A percentile compares a stretch with the other conserved stretches of the same genome.
Conservation (phyloP, 2,797 vertebrate species). For the Arctocebus calabarensis region DNA sequence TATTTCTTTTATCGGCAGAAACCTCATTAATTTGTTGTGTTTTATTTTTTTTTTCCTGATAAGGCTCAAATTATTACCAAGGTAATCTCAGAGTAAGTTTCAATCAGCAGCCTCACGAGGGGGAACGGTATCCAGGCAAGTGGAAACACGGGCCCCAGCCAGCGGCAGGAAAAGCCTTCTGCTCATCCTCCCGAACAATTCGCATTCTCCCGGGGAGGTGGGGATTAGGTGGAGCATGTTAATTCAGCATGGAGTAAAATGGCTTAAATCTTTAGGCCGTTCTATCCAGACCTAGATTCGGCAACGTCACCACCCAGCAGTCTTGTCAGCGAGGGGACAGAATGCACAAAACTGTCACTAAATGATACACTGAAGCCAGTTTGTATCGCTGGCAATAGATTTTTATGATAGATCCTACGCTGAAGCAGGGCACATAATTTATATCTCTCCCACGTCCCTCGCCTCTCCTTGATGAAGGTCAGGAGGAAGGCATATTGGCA, state of each 20-base stretch:
- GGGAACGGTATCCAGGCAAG: conserved; percentile 75
- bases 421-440: conserved; percentile 77
- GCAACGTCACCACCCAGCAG: conserved; percentile 63
- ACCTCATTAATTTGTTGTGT: conserved; percentile 78
- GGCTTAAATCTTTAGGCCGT: conserved; percentile 73
- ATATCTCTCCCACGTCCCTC: conserved; percentile 73
- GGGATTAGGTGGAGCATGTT: conserved; percentile 80
- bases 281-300: conserved; percentile 53
- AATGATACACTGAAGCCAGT: conserved; percentile 69
- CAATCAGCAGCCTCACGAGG: conserved; percentile 69
- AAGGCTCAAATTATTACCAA: conserved; percentile 83
- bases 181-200: conserved; percentile 64
- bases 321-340: conserved; percentile 66
- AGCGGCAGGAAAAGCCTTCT: conserved; percentile 70
- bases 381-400: conserved; percentile 77
- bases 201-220: conserved; percentile 71
- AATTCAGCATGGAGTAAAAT: conserved; percentile 80
- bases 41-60: conserved; percentile 10
- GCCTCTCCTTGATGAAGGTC: conserved; percentile 73
- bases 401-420: conserved; percentile 76
- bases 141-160: conserved; percentile 70
- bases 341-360: conserved; percentile 68
- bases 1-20: conserved; percentile 81
- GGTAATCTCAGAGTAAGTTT: conserved; percentile 79
- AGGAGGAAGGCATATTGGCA: conserved; percentile 82